Base-by-base conservation (phyloP, 1,140 invertebrate genomes). In the Diorhabda elongata region DNA sequence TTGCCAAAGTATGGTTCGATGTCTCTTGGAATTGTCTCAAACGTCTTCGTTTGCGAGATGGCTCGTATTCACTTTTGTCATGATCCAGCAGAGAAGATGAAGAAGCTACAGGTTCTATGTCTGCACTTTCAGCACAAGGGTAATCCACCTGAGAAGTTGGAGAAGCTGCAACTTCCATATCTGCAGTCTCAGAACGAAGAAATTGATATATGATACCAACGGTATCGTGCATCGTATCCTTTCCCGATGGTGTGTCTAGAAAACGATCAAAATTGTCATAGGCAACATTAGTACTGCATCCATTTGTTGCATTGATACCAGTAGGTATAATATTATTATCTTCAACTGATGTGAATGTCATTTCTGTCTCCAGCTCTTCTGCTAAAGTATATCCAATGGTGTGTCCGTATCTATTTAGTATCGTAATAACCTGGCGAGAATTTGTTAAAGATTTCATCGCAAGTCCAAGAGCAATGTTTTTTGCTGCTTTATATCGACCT, bases 261-360 rank as follows among this genome's bases (percentile, higher is more conserved):
- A 74, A 81, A 2, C 80, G 69, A 73, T 84, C 82, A 67, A 77
- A 84, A 74, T 83, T 84, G 66, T 83, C 82, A 67, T 74, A 84
- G 1, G 81, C 82, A 59, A 83, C 71, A 62, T 74, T 64, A 56
- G 81, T 83, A 61, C 58, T 68, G n/a, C 70, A 58, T 41, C 69
- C 42, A 43, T 69, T 59, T 57, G n/a, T n/a, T 64, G 26, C 43
- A 62, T 3, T 41, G 65, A 80, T 80, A 4, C 70, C 73, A n/a
- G 65, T 9, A 11, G 80, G 77, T 71, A 73, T 71, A 41, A 76
- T 5, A 42, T 42, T 58, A 1, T 70, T 68, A 5, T 57, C 3
- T 65, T 69, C 0, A 7, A 69, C 8, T 2, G 69, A 73, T 3
- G 74, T 66, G 59, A 11, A 68, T n/a, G 79, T 76, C 60, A 71